Percentiles rank a stretch among this genome's conserved stretches.
Conservation (phyloP, 2,888 invertebrate genomes). For the Leptinotarsa rubiginosa region DNA sequence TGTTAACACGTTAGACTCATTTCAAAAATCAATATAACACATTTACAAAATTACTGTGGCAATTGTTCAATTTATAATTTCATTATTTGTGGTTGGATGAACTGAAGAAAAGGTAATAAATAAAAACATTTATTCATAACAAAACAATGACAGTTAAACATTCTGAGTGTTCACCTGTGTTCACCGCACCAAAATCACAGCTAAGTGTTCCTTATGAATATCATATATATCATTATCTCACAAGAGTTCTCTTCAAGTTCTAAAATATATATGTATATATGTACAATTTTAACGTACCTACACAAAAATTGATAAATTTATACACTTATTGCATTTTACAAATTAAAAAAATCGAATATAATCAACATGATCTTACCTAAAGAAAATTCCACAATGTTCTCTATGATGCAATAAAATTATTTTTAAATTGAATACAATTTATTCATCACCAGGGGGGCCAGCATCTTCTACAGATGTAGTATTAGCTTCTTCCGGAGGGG, state of each 20-base stretch:
- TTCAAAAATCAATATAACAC: neutral
- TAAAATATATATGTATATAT: conserved; percentile 49
- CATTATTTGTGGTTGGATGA: conserved; percentile 29
- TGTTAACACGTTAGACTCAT: neutral
- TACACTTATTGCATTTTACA: conserved; percentile 22
- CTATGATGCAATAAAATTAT: conserved; percentile 15
- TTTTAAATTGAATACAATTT: neutral
- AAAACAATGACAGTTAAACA: conserved; percentile 47
- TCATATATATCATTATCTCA: conserved; percentile 25
- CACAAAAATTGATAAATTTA: conserved; percentile 16
- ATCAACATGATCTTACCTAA: conserved; percentile 27
- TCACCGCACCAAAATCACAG: conserved; percentile 65
- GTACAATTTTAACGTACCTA: conserved; percentile 43
- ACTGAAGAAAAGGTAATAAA: conserved; percentile 38
- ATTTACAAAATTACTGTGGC: neutral
- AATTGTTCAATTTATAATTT: neutral
- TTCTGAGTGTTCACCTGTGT: conserved; percentile 62
- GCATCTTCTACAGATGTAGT: neutral
- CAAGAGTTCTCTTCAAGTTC: conserved; percentile 32
- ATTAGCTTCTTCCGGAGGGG: conserved; percentile 10
- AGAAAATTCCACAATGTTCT: conserved; percentile 23
- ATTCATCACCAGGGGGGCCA: neutral
- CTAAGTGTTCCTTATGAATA: conserved; percentile 50
- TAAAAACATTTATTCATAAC: conserved; percentile 43
- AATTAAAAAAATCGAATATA: conserved; percentile 22